Base-by-base conservation (phyloP, 2,888 invertebrate genomes). In the Quadroppia sp. region DNA sequence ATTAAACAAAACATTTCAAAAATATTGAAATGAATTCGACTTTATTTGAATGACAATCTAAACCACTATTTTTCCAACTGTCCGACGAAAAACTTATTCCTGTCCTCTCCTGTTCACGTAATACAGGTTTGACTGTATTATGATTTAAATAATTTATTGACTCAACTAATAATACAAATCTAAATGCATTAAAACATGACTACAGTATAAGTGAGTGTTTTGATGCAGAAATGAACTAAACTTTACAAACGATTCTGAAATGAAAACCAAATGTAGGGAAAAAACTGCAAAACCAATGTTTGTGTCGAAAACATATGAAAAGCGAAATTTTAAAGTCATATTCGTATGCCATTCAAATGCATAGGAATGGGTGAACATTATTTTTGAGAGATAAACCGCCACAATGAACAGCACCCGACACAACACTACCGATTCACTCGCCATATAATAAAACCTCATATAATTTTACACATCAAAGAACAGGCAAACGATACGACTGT, bases 311-410 rank as follows among this genome's bases (percentile, higher is more conserved):
- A 36, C 36, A 64, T 64, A 64, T 36, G 61, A 64, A 64, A 64
- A 64, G 36, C 36, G 61, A 64, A 64, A 64, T 64, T 36, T n/a
- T 64, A 64, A 64, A 64, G 36, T n/a, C 61, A 64, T 32, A 64
- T 36, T n/a, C 17, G 36, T 32, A 61, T n/a, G 61, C 36, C n/a
- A 15, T 11, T 11, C 3, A 56, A 23, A n/a, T n/a, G n/a, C n/a
- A 28, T 1, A 56, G 17, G 25, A 25, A 23, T 25, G 25, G 28
- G 4, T 20, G 6, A 1, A n/a, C 67, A 32, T 36, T 23, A 40
- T 45, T 45, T n/a, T 45, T 45, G 42, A 17, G 11, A 69, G 69
- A 69, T 69, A 69, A 69, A 42, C 69, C 69, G 45, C 69, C 40
- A 69, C 69, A 69, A 45, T 69, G 69, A 69, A 69, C 69, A 45